phyloP scores from a whole-genome alignment of 2,113 vertebrate species.

The Platanista minor region DNA sequence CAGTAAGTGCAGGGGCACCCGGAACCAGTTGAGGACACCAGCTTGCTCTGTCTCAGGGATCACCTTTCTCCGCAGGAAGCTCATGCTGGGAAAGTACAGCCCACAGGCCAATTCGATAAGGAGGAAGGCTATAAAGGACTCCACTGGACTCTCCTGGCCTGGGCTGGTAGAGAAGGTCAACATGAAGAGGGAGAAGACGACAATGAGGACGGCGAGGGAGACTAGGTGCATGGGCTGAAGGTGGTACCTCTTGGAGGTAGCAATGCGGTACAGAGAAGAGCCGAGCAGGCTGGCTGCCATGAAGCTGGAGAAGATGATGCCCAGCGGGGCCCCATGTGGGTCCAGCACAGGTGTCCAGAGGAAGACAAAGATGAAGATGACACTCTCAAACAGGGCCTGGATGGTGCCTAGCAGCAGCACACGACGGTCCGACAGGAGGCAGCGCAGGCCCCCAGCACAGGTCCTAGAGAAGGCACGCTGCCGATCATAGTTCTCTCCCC shows the following conservation, averaged over 20 bases:
- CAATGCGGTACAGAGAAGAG: conserved; percentile 88
- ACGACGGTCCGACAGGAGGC: conserved; percentile 88
- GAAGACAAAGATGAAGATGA: conserved; percentile 95
- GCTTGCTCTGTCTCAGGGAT: conserved; percentile 89
- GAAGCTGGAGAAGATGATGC: conserved; percentile 91
- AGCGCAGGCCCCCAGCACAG: conserved; percentile 88
- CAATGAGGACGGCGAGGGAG: conserved; percentile 89
- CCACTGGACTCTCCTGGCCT: conserved; percentile 87
- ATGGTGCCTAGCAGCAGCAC: conserved; percentile 91
- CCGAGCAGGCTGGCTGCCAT: conserved; percentile 93
- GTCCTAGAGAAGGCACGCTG: conserved; percentile 82
- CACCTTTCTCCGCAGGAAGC: conserved; percentile 90
- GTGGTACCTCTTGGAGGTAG: conserved; percentile 87
- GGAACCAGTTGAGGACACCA: conserved; percentile 91
- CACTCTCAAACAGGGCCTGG: conserved; percentile 94
- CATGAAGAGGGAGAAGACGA: conserved; percentile 95
- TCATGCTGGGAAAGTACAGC: conserved; percentile 94
- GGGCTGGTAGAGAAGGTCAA: conserved; percentile 91
- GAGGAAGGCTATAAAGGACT: conserved; percentile 93
- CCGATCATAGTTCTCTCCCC: conserved; percentile 88
- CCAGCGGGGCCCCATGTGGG: conserved; percentile 90
- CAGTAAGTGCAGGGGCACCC: conserved; percentile 90
- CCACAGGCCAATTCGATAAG: conserved; percentile 92
- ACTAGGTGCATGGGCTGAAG: conserved; percentile 92
- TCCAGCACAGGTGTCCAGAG: conserved; percentile 95